These are phyloP conservation scores for Platynereis dumerilii DNA, from an alignment of 2,888 invertebrate species.

Conservation along the genomic window DNA sequence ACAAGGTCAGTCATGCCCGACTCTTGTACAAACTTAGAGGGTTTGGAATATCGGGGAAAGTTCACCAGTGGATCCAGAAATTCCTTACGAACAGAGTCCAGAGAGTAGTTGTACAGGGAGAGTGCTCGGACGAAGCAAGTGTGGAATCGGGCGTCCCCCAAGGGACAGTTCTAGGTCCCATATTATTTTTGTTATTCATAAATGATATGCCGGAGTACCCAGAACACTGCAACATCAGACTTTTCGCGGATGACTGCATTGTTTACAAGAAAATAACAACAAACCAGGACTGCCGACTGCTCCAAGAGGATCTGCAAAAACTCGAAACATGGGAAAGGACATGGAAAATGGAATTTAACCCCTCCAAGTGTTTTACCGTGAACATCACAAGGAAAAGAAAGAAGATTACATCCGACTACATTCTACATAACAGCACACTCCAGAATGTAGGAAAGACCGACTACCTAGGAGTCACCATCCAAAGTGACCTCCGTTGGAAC, in stretches of 20 bases:
- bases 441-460: not conserved
- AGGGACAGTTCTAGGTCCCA: conserved; percentile 2
- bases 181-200: not conserved
- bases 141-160: conserved; percentile 2
- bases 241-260: no score
- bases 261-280: not conserved
- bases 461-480: not conserved
- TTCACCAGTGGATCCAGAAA: not conserved
- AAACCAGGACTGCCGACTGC: not conserved
- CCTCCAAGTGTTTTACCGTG: not conserved
- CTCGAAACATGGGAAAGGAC: conserved; percentile 2
- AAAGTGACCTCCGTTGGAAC: no score
- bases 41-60: not conserved
- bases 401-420: not conserved
- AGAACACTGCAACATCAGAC: no score
- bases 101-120: not conserved
- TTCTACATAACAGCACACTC: not conserved
- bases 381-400: not conserved
- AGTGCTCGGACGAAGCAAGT: not conserved
- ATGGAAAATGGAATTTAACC: conserved; percentile 6
- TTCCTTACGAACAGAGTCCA: not conserved
- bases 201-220: no score
- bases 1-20: not conserved
- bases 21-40: not conserved
- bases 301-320: conserved; percentile 2